Evolutionary conservation across 2,797 vertebrate genomes (phyloP), one percentile per base, ranked within the genome.

Genomic region (Sorex maritimensis): DNA sequence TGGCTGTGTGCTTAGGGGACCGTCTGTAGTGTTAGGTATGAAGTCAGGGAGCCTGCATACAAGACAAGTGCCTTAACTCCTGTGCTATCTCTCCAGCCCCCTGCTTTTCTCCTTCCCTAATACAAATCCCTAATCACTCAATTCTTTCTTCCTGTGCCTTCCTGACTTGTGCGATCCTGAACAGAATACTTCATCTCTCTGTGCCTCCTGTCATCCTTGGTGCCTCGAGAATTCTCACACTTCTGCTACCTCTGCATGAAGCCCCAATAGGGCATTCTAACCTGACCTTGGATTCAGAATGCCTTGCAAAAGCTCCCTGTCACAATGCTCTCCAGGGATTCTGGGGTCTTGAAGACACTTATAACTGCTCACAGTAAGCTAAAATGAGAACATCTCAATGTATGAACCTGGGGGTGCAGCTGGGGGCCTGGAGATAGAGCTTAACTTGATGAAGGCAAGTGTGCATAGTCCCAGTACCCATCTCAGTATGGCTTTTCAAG

Each of bases 111-210:
- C 26, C 38, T 86, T 86, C 92, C 38, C 71, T 28, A 81, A 71
- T 38, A 61, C 30, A 91, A 88, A 91, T 34, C 61, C 63, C 46
- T 73, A 23, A 81, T 78, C 55, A 73, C n/a, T 78, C 68, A 55
- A 28, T 78, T 44, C 52, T 30, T 86, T 68, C 73, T 44, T 44
- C 41, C 41, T 44, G 41, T 44, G 41, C 81, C 30, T 0, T 2
- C 41, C 30, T 68, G 41, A 78, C 86, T 93, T 88, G 61, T 38
- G 71, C 75, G 86, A 93, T 88, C 67, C 88, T n/a, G 4, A 86
- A 77, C 34, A 34, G 34, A 34, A 34, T 2, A 34, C 17, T 86
- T 67, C 44, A n/a, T 2, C 30, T 85, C 38, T 75, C 30, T 91
- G 19, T 88, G 69, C 19, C 75, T 88, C 81, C 58, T 12, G 30